Evolutionary conservation across 2,888 invertebrate species (phyloP).

Genomic region (Tricholauxania praeusta): DNA sequence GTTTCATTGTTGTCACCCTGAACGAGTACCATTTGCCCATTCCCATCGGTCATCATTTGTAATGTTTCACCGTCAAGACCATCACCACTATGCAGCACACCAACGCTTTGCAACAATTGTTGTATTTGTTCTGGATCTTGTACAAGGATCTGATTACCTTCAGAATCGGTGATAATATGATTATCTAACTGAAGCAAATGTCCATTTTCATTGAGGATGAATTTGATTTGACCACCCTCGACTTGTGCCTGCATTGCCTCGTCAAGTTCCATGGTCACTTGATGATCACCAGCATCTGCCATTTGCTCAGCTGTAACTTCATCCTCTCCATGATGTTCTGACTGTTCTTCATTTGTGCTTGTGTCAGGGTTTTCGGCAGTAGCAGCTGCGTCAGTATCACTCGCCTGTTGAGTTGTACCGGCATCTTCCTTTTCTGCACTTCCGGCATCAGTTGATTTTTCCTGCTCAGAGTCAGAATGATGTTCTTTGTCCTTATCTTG

Average conservation of each 20-base stretch:
- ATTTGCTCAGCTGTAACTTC: conserved; percentile 47
- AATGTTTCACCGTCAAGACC: conserved; percentile 67
- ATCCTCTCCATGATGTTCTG: conserved; percentile 42
- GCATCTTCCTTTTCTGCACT: conserved; percentile 37
- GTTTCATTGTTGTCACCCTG: conserved; percentile 68
- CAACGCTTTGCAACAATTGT: conserved; percentile 67
- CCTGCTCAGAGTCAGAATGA: conserved; percentile 39
- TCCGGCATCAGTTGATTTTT: conserved; percentile 43
- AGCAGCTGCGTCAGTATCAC: conserved; percentile 16
- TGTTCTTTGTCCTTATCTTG: conserved; percentile 2
- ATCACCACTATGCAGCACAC: conserved; percentile 67
- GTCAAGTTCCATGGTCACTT: conserved; percentile 67
- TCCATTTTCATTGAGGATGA: conserved; percentile 68
- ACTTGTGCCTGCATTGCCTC: conserved; percentile 68
- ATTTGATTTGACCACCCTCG: conserved; percentile 68
- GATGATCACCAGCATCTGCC: conserved; percentile 52
- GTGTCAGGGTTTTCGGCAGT: background rate
- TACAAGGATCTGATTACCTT: conserved; percentile 68
- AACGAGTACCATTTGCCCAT: conserved; percentile 68
- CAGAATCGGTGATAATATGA: conserved; percentile 68
- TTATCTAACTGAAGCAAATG: conserved; percentile 67
- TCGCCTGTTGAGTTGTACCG: conserved; percentile 19
- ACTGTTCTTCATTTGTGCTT: conserved; percentile 23
- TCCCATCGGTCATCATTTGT: conserved; percentile 68
- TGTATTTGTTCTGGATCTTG: conserved; percentile 68